Percentiles rank a stretch among this genome's conserved stretches.
phyloP scores from a whole-genome alignment of 2,888 invertebrate species.

The Andrena chrysosceles region DNA sequence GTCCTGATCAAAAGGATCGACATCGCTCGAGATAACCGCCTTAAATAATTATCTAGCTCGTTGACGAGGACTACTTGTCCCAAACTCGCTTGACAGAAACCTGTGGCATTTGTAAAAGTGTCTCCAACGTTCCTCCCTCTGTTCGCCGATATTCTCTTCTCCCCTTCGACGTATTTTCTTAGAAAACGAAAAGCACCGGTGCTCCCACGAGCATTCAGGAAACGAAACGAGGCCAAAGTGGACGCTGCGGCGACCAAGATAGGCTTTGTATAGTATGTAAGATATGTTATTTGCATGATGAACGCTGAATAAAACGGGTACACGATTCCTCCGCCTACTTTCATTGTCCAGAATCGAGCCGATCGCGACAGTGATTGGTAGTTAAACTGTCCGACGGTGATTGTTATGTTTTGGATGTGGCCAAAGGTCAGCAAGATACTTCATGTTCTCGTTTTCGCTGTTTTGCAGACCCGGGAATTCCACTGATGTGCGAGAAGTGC shows the following conservation, averaged over 20 bases:
- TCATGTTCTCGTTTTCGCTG: constrained; percentile 38
- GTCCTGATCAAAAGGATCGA: not conserved
- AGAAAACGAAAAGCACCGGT: too few relatives aligned
- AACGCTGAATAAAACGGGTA: constrained; percentile 34
- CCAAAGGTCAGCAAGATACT: not conserved
- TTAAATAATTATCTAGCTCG: not conserved
- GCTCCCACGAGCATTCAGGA: too few relatives aligned
- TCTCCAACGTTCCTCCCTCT: not conserved
- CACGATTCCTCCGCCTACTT: constrained; percentile 5
- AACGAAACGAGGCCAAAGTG: not conserved
- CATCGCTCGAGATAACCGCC: not conserved
- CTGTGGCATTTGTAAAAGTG: not conserved
- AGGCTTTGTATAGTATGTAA: not conserved
- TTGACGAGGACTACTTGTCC: not conserved
- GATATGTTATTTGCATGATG: not conserved
- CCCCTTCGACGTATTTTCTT: not conserved
- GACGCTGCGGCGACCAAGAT: too few relatives aligned
- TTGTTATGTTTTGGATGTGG: not conserved
- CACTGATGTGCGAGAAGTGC: not conserved
- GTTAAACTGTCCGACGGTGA: not conserved
- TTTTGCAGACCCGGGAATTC: constrained; percentile 57
- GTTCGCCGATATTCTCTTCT: not conserved
- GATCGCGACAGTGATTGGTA: not conserved
- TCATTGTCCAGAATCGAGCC: constrained; percentile 2
- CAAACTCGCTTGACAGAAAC: not conserved